Evolutionary conservation across 2,113 vertebrate genomes (phyloP).

Genomic region (Cercopithecus mona): DNA sequence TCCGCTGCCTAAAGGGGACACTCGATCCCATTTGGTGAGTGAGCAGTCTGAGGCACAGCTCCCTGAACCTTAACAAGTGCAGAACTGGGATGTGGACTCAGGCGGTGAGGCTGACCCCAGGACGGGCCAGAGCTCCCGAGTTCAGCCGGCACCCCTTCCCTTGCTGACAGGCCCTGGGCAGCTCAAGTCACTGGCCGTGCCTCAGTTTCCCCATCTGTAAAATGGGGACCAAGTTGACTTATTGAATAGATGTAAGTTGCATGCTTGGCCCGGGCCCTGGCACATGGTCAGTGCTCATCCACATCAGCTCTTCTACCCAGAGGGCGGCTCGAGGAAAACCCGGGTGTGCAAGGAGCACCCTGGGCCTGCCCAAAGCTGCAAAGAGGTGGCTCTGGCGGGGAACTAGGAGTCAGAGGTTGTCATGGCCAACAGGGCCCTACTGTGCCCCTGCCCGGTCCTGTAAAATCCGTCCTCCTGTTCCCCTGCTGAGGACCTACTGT

Average conservation of each 20-base stretch:
- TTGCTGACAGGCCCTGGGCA: fast-evolving
- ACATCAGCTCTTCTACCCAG: fast-evolving
- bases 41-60: too few relatives aligned
- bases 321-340: background rate
- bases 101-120: fast-evolving
- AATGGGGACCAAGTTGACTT: background rate
- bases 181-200: fast-evolving
- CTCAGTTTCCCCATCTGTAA: background rate
- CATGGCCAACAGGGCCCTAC: fast-evolving
- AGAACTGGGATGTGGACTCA: background rate
- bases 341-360: background rate
- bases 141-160: too few relatives aligned
- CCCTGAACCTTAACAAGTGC: background rate
- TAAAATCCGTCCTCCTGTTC: too few relatives aligned
- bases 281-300: fast-evolving
- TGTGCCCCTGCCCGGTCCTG: fast-evolving
- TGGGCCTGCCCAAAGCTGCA: background rate
- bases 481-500: background rate
- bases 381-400: background rate
- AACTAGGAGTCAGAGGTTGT: background rate
- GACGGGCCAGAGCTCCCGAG: background rate
- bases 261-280: background rate
- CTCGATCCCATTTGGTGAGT: background rate
- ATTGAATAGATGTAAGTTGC: background rate
- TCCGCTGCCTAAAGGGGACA: background rate